Evolutionary conservation across 2,797 vertebrate genomes (phyloP).

Genomic region (Natrix natrix): DNA sequence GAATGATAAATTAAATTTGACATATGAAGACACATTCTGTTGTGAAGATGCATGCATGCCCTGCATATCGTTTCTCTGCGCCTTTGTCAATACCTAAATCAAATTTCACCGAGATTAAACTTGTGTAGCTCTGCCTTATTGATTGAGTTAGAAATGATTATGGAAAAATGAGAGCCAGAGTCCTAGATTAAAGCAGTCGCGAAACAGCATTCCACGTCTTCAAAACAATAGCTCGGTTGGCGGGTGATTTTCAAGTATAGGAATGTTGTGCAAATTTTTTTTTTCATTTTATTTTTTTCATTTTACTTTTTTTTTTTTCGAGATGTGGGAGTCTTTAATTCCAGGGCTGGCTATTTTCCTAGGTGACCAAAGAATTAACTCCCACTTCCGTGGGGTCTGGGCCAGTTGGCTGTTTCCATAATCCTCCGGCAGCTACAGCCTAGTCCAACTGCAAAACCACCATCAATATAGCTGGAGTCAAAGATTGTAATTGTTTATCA

Average conservation of each 20-base stretch:
- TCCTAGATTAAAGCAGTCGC: constrained; percentile 64
- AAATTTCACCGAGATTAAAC: constrained; percentile 68
- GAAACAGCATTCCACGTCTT: constrained; percentile 59
- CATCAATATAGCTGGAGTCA: constrained; percentile 50
- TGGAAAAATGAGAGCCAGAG: constrained; percentile 58
- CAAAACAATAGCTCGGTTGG: constrained; percentile 57
- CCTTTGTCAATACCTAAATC: constrained; percentile 67
- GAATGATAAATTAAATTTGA: constrained; percentile 26
- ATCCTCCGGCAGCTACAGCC: neutral
- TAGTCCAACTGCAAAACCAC: neutral
- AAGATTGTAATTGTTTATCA: constrained; percentile 60
- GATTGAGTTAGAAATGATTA: constrained; percentile 69
- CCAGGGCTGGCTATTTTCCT: constrained; percentile 56
- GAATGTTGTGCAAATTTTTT: neutral
- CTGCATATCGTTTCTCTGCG: constrained; percentile 47
- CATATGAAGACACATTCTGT: constrained; percentile 26
- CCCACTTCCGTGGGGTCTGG: constrained; percentile 7
- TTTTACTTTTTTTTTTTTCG: neutral
- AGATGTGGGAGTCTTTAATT: constrained; percentile 21
- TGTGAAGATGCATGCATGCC: constrained; percentile 32
- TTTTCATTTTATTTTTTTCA: too few species aligned
- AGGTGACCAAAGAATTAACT: constrained; percentile 30
- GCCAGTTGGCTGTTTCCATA: constrained; percentile 1
- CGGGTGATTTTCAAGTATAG: constrained; percentile 50
- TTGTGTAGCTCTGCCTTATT: constrained; percentile 63